phyloP scores from a whole-genome alignment of 2,888 invertebrate species.

The Orthonychiurus folsomi region DNA sequence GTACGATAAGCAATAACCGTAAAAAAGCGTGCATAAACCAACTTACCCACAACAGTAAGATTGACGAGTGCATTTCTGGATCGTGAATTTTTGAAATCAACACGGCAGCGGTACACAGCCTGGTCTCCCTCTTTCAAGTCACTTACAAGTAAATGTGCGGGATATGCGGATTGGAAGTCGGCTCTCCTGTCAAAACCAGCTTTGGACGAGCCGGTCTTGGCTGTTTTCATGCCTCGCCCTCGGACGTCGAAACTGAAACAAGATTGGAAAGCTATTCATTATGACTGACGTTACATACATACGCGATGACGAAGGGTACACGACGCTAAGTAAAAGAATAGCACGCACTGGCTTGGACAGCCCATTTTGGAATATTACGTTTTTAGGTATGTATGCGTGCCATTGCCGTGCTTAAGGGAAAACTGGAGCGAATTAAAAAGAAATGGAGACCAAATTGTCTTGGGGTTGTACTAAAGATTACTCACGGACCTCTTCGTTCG shows the following conservation, averaged over 20 bases:
- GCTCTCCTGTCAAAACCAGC: constrained; percentile 52
- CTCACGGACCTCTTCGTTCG: background rate
- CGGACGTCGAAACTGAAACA: constrained; percentile 53
- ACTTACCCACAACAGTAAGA: constrained; percentile 64
- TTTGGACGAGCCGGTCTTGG: constrained; percentile 54
- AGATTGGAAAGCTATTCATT: constrained; percentile 1
- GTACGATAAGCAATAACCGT: too few species aligned
- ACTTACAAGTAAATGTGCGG: constrained; percentile 54
- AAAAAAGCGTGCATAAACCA: too few species aligned
- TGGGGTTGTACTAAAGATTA: background rate
- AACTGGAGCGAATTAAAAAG: background rate
- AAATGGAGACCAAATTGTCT: background rate
- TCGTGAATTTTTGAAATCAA: constrained; percentile 56
- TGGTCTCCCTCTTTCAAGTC: constrained; percentile 55
- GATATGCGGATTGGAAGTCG: constrained; percentile 51
- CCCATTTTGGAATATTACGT: background rate
- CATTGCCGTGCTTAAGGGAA: too few species aligned
- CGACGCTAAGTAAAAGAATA: too few species aligned
- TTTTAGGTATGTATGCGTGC: too few species aligned
- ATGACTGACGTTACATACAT: too few species aligned
- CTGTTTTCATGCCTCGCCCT: constrained; percentile 50
- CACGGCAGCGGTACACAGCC: constrained; percentile 53
- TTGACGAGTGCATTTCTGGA: constrained; percentile 64
- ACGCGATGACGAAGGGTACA: too few species aligned
- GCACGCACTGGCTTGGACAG: too few species aligned